Evolutionary conservation across 64 coral and sea anemone species (phyloP).

Genomic region (Acropora tenuis): DNA sequence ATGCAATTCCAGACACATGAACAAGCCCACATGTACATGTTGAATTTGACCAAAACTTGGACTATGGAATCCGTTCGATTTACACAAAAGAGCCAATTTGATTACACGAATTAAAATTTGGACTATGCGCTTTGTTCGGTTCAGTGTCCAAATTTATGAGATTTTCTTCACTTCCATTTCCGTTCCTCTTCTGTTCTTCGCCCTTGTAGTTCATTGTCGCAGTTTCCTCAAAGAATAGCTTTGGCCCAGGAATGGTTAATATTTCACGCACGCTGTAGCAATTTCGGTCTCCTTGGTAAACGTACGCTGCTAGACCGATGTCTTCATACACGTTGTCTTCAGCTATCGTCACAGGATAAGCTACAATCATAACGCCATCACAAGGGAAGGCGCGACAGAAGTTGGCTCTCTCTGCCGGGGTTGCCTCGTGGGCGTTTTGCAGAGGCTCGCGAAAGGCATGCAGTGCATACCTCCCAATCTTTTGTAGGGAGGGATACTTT

Average conservation of each 20-base stretch:
- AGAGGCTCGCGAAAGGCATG: neutral
- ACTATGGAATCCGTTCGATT: too few relatives aligned
- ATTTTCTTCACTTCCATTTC: neutral
- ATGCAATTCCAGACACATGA: too few relatives aligned
- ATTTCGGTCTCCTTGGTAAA: neutral
- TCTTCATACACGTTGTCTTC: neutral
- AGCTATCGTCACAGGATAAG: neutral
- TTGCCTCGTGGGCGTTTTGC: neutral
- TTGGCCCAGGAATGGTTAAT: neutral
- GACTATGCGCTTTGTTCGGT: neutral
- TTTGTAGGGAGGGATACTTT: neutral
- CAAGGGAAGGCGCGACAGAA: neutral
- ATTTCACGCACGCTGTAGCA: neutral
- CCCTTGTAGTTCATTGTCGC: neutral
- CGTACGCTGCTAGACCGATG: neutral
- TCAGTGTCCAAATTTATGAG: too few relatives aligned
- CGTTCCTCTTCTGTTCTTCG: neutral
- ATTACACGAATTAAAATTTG: neutral
- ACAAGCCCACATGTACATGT: too few relatives aligned
- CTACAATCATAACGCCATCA: neutral
- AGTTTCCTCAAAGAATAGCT: neutral
- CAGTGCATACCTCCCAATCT: slow-evolving; percentile 9
- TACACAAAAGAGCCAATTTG: too few relatives aligned
- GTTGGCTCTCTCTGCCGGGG: neutral
- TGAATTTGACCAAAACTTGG: too few relatives aligned